Evolutionary conservation across 1,140 invertebrate species (phyloP), one percentile per base, ranked within the genome.

Genomic region (Seison nebaliae): DNA sequence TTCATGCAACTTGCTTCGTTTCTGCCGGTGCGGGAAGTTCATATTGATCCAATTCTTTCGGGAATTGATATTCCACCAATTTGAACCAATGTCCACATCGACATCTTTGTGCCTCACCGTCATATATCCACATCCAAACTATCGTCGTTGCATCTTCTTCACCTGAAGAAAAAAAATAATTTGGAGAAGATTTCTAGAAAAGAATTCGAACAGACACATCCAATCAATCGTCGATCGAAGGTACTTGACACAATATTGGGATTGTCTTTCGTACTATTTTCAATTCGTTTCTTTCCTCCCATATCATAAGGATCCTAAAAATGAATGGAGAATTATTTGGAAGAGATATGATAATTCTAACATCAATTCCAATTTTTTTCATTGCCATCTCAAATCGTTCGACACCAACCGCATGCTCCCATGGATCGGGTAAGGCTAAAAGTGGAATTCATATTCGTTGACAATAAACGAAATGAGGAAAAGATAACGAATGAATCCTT

Each of bases 31-130:
- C n/a, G n/a, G n/a, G n/a, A n/a, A n/a, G n/a, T n/a, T n/a, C n/a
- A n/a, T n/a, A n/a, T n/a, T n/a, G n/a, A n/a, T n/a, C n/a, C n/a
- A n/a, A n/a, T n/a, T n/a, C n/a, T n/a, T 41, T 32, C 17, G 38
- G 38, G 16, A 41, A 34, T 30, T 41, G 23, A 23, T 23, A 21
- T 44, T 77, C 70, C 24, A 72, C 67, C 44, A 91, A 62, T 63
- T 84, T 80, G 64, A 83, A 94, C 80, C 80, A 96, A 55, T 84
- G 68, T 24, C 84, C 84, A 59, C 84, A 93, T 51, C 74, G 73
- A 51, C 86, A 94, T 43, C 86, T 71, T 48, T 76, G 75, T 23
- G 77, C 70, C 45, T 72, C 67, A 12, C 76, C 81, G 54, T 73
- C 67, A 54, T 86, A 70, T 45, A 94, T 55, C 73, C 78, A 81